phyloP scores from a whole-genome alignment of 1,140 invertebrate species.

The Maconellicoccus hirsutus region DNA sequence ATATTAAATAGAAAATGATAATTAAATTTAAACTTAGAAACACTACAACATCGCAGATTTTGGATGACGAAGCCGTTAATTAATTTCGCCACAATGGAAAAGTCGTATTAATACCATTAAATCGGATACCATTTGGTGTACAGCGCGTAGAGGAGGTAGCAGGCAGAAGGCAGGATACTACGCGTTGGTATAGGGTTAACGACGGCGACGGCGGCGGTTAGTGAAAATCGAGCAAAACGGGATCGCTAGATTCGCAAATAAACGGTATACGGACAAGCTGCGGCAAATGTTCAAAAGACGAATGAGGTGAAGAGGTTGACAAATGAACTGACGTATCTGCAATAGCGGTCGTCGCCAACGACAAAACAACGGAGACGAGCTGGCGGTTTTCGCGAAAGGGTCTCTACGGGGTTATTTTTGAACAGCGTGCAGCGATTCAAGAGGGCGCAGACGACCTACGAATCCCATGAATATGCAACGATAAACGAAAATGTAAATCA shows the following conservation, averaged over 20 bases:
- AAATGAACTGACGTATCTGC: constrained; percentile 16
- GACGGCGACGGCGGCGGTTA: background rate
- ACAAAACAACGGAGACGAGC: background rate
- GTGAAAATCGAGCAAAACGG: constrained; percentile 1
- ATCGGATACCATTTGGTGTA: constrained; percentile 15
- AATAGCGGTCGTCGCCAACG: background rate
- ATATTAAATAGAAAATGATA: constrained; percentile 17
- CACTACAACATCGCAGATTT: constrained; percentile 15
- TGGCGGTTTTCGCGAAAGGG: constrained; percentile 10
- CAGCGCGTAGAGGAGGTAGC: background rate
- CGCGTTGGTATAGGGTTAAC: background rate
- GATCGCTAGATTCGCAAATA: background rate
- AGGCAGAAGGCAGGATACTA: too few relatives aligned
- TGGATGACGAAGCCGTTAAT: constrained; percentile 13
- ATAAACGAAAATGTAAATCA: constrained; percentile 19
- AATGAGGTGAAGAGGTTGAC: constrained; percentile 12
- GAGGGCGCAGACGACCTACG: constrained; percentile 15
- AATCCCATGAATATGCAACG: constrained; percentile 20
- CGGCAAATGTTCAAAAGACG: constrained; percentile 15
- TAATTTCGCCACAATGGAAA: constrained; percentile 17
- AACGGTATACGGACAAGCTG: constrained; percentile 7
- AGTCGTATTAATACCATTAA: constrained; percentile 21
- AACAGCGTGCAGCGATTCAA: constrained; percentile 9
- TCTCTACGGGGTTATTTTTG: constrained; percentile 14
- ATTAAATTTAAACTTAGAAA: constrained; percentile 16